A percentile compares a stretch with the other conserved stretches of the same genome.
phyloP scores from a whole-genome alignment of 2,113 vertebrate genomes.

The Alaudala cheleensis region DNA sequence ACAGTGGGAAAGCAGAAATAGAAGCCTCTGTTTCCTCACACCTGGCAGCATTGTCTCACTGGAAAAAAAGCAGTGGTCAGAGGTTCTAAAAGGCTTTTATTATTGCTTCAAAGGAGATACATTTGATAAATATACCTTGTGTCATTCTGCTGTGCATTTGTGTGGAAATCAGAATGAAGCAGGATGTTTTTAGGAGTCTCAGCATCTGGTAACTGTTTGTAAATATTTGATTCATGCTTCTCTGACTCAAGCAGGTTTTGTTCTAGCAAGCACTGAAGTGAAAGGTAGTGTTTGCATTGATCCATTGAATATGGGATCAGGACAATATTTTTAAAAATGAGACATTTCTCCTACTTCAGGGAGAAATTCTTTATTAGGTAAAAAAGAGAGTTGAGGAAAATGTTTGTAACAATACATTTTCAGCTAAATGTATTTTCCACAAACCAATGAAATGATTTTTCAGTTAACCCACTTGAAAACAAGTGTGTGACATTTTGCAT shows the following conservation, averaged over 20 bases:
- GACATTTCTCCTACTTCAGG: not conserved
- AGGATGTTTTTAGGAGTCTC: conserved; percentile 1
- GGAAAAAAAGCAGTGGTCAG: not conserved
- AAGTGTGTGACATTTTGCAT: not conserved
- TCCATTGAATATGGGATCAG: not conserved
- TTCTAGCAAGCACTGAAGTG: not conserved
- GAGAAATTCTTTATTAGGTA: not conserved
- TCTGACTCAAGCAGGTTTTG: not conserved
- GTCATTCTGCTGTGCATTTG: not conserved
- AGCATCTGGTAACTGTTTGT: conserved; percentile 29
- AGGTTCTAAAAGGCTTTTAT: conserved; percentile 11
- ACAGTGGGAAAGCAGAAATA: not conserved
- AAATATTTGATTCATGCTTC: conserved; percentile 8
- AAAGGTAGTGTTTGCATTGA: not conserved
- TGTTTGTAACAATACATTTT: not conserved
- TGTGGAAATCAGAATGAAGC: conserved; percentile 3
- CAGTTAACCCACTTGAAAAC: not conserved
- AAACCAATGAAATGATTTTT: not conserved
- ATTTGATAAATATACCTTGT: conserved; percentile 5
- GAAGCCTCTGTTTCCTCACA: not conserved
- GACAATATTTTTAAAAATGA: not conserved
- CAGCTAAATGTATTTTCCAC: not conserved
- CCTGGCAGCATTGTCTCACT: not conserved
- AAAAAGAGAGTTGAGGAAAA: not conserved
- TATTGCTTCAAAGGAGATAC: not conserved